Conservation (phyloP, 2,888 invertebrate genomes). For the Calameuta filiformis region DNA sequence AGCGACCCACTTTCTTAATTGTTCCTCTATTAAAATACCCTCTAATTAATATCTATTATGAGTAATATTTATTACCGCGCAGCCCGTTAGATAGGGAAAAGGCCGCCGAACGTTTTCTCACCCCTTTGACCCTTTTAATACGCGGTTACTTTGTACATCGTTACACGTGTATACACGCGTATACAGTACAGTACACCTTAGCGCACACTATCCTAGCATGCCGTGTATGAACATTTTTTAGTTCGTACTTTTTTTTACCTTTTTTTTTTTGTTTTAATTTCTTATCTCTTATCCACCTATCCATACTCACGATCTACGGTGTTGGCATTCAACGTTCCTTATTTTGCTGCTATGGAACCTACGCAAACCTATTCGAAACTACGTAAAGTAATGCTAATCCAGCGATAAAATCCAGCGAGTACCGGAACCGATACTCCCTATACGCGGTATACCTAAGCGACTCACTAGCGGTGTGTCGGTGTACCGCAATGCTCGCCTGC, state of each 20-base stretch:
- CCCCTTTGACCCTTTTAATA: constrained; percentile 17
- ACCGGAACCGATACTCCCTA: constrained; percentile 30
- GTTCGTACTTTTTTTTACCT: background rate
- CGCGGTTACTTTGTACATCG: background rate
- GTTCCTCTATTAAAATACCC: constrained; percentile 57
- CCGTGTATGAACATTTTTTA: background rate
- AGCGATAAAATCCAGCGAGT: constrained; percentile 59
- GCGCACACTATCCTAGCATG: background rate
- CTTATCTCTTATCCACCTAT: background rate
- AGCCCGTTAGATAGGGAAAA: constrained; percentile 29
- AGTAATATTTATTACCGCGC: constrained; percentile 48
- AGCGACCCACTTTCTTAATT: constrained; percentile 58
- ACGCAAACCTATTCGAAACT: constrained; percentile 58
- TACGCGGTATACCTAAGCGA: background rate
- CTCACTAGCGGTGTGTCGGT: constrained; percentile 26
- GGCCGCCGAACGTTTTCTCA: constrained; percentile 18
- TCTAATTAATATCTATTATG: constrained; percentile 57
- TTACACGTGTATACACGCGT: background rate
- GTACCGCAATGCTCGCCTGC: constrained; percentile 46
- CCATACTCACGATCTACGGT: background rate
- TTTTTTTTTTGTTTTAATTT: background rate
- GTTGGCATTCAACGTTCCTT: background rate
- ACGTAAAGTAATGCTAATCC: constrained; percentile 65
- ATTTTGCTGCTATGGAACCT: constrained; percentile 24
- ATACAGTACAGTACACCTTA: background rate